Evolutionary conservation across 2,113 vertebrate species (phyloP), one percentile per base, ranked within the genome.

Genomic region (Nycticebus coucang): DNA sequence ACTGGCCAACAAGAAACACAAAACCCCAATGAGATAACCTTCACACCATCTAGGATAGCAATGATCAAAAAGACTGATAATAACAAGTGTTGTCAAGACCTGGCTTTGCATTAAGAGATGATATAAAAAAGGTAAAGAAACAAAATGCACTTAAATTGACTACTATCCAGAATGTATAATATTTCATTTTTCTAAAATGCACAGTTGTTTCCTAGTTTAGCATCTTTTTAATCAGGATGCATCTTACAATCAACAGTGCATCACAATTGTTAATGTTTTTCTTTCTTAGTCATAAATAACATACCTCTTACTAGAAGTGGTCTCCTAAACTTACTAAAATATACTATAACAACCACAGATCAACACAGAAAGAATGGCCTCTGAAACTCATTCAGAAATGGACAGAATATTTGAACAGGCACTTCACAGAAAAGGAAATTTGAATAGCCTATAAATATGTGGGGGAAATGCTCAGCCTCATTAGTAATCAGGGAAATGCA

Each of bases 401-500:
- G 87, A 88, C 62, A 97, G 75, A 91, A 69, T 97, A 87, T 87
- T 92, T 96, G 57, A 93, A 89, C 50, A 95, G n/a, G 69, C 59
- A 91, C 90, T 93, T 95, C 37, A 89, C 50, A 89, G 50, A 79
- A 93, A 93, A 75, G 85, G 95, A 92, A 59, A 95, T 78, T n/a
- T 94, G 68, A 89, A 94, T 89, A 89, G 64, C 74, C 83, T 95
- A 93, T 71, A 96, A 96, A 95, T 86, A 89, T 33, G 8, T 64
- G 53, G n/a, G 55, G 55, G 12, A 45, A 82, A 93, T 55, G 69
- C 86, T 91, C 90, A 93, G 78, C 41, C 41, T 93, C 87, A 93
- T 91, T 93, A 95, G 90, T 75, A 95, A 94, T 79, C 83, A 92
- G 64, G 64, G 85, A 95, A 93, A 97, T 78, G 92, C 85, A 95